phyloP scores from a whole-genome alignment of 30 jellyfish, hydroid and myxozoan genomes.

The Aurelia sp. region DNA sequence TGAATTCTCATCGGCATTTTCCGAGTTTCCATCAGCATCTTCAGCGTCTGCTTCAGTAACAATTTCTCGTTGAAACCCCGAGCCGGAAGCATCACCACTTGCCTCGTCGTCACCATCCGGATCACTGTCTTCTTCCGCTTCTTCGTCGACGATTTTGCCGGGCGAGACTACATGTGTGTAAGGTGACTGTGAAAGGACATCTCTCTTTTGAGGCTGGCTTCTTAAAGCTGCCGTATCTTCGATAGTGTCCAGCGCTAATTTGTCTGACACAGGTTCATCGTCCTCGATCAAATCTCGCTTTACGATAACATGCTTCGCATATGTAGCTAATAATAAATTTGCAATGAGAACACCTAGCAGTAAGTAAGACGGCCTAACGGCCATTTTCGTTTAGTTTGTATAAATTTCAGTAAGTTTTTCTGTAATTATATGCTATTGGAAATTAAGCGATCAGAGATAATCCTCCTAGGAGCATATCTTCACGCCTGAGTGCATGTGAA shows the following conservation, averaged over 20 bases:
- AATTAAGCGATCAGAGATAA: conserved; percentile 1
- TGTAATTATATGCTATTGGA: conserved; percentile 17
- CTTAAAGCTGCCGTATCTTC: neutral
- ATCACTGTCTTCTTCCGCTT: conserved; percentile 64
- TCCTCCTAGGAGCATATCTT: neutral
- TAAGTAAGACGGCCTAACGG: conserved; percentile 47
- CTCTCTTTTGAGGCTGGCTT: conserved; percentile 31
- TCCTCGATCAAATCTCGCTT: conserved; percentile 34
- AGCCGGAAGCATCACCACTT: conserved; percentile 48
- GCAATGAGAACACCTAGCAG: conserved; percentile 21
- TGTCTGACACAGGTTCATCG: conserved; percentile 3
- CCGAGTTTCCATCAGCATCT: conserved; percentile 24
- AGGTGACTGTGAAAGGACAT: conserved; percentile 9
- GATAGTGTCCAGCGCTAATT: neutral
- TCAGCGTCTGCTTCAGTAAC: conserved; percentile 40
- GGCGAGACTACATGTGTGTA: conserved; percentile 37
- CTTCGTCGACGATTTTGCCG: conserved; percentile 63
- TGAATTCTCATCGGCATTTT: conserved; percentile 16
- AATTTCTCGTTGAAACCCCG: conserved; percentile 54
- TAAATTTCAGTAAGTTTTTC: neutral
- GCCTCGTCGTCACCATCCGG: conserved; percentile 61
- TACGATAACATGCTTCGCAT: conserved; percentile 50
- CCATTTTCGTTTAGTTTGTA: conserved; percentile 22
- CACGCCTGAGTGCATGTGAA: conserved; percentile 51
- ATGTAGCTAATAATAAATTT: neutral